phyloP scores from a whole-genome alignment of 2,888 invertebrate species.

The Nomada ferruginata region DNA sequence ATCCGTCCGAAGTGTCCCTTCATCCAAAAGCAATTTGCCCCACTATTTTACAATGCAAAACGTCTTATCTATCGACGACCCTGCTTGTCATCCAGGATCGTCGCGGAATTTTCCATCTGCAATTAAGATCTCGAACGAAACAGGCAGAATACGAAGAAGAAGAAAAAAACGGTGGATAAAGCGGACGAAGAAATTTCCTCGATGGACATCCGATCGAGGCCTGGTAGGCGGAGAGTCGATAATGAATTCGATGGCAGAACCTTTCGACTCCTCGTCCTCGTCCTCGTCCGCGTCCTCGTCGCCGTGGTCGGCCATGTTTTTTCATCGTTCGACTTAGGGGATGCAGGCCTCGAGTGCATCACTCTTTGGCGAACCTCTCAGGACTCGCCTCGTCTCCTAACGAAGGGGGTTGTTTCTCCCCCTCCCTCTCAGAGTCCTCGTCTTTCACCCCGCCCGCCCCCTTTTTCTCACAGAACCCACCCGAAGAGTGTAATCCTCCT shows the following conservation, averaged over 20 bases:
- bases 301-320: slow-evolving; percentile 79
- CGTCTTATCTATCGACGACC: not conserved
- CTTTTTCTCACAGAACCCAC: slow-evolving; percentile 36
- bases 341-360: slow-evolving; percentile 81
- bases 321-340: slow-evolving; percentile 74
- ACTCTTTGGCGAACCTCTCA: slow-evolving; percentile 81
- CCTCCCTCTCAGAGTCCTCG: slow-evolving; percentile 25
- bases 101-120: slow-evolving; percentile 34
- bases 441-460: slow-evolving; percentile 25
- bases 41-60: slow-evolving; percentile 23
- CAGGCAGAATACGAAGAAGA: too few species aligned
- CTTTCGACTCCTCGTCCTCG: slow-evolving; percentile 60
- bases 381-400: slow-evolving; percentile 77
- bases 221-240: slow-evolving; percentile 68
- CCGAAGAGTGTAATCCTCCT: slow-evolving; percentile 54
- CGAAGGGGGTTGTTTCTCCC: slow-evolving; percentile 70
- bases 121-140: slow-evolving; percentile 30
- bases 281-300: slow-evolving; percentile 55
- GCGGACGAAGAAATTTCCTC: slow-evolving; percentile 27
- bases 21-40: not conserved
- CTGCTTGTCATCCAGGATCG: not conserved
- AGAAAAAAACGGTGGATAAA: not conserved
- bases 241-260: slow-evolving; percentile 70
- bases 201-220: slow-evolving; percentile 22
- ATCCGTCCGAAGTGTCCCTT: not conserved